A percentile compares a stretch with the other conserved stretches of the same genome.
These are phyloP conservation scores for Hybognathus amarus DNA, from an alignment of 2,797 vertebrate genomes.

Conservation along the genomic window DNA sequence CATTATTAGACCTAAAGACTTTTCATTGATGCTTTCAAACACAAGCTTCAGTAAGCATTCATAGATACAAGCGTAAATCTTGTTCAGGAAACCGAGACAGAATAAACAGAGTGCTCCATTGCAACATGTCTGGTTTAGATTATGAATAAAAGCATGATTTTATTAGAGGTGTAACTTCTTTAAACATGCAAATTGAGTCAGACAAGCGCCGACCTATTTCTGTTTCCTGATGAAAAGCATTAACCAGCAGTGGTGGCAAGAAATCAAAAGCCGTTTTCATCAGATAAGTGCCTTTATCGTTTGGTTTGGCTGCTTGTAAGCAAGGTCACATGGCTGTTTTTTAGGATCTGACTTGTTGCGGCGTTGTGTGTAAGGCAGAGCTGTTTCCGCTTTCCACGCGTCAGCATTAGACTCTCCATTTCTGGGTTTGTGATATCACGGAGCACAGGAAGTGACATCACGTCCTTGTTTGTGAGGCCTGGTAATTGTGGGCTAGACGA, in stretches of 20 bases:
- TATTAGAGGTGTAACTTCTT: background rate
- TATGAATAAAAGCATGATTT: background rate
- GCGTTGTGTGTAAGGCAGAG: constrained; percentile 65
- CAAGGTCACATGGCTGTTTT: constrained; percentile 71
- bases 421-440: constrained; percentile 76
- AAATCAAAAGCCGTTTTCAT: constrained; percentile 59
- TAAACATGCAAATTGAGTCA: constrained; percentile 6
- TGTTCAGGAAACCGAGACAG: background rate
- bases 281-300: constrained; percentile 72
- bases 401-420: constrained; percentile 66
- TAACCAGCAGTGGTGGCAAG: constrained; percentile 43
- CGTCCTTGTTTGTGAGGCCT: constrained; percentile 78
- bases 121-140: constrained; percentile 1
- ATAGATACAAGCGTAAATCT: background rate
- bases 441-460: constrained; percentile 82
- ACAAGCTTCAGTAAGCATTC: background rate
- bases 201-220: background rate
- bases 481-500: constrained; percentile 67
- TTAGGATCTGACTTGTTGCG: constrained; percentile 60
- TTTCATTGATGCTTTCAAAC: background rate
- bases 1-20: constrained; percentile 9
- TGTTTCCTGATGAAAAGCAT: background rate
- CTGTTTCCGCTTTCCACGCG: constrained; percentile 81
- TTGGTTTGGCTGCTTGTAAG: constrained; percentile 73
- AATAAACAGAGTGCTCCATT: background rate